Evolutionary conservation across 2,888 invertebrate genomes (phyloP).

Genomic region (Eurytoma californica): DNA sequence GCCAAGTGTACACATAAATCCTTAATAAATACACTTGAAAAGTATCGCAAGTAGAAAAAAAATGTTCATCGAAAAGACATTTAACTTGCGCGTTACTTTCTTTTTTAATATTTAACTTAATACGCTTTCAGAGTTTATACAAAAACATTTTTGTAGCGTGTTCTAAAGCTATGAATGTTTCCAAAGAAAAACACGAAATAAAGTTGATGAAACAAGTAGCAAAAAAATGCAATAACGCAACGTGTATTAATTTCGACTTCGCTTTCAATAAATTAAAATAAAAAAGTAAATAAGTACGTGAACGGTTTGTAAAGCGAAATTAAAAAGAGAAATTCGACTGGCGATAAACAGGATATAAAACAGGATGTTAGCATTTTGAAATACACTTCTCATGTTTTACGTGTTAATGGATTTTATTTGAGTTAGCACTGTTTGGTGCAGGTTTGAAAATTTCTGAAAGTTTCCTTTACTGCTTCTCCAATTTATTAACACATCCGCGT

Average conservation of each 20-base stretch:
- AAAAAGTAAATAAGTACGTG: neutral
- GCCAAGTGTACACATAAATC: too few relatives aligned
- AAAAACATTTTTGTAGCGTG: too few relatives aligned
- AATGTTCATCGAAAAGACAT: too few relatives aligned
- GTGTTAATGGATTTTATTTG: conserved; percentile 38
- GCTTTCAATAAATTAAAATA: neutral
- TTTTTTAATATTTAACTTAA: too few relatives aligned
- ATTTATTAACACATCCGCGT: conserved; percentile 14
- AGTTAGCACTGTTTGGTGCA: conserved; percentile 12
- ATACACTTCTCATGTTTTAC: conserved; percentile 5
- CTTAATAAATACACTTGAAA: too few relatives aligned
- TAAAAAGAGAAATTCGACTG: conserved; percentile 22
- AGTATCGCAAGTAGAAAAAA: too few relatives aligned
- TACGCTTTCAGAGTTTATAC: too few relatives aligned
- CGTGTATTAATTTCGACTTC: neutral
- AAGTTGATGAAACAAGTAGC: too few relatives aligned
- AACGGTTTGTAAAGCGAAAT: neutral
- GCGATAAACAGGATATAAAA: conserved; percentile 22
- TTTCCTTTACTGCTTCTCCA: conserved; percentile 5
- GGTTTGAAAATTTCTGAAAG: neutral
- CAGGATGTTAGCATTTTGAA: conserved; percentile 19
- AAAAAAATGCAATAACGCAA: too few relatives aligned
- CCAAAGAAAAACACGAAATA: too few relatives aligned
- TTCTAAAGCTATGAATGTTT: too few relatives aligned
- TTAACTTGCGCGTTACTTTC: too few relatives aligned